phyloP scores from a whole-genome alignment of 2,888 invertebrate genomes.

The Polydrusus pterygomalis region DNA sequence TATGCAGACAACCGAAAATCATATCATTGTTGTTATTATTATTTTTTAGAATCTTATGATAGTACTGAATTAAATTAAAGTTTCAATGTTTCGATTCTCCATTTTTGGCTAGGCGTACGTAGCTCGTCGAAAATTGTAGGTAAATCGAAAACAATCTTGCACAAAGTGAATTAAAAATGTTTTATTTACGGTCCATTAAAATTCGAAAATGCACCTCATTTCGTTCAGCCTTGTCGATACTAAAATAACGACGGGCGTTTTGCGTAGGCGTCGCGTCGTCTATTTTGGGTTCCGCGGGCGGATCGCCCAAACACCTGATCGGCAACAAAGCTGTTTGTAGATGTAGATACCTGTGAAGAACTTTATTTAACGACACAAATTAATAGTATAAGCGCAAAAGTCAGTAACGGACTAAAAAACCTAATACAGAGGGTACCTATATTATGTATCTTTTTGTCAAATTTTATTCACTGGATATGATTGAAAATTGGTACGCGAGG shows the following conservation, averaged over 20 bases:
- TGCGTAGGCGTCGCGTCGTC: conserved; percentile 63
- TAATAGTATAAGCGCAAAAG: conserved; percentile 18
- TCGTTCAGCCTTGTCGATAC: conserved; percentile 66
- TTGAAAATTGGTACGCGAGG: too few species aligned
- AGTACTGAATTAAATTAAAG: too few species aligned
- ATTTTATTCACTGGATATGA: too few species aligned
- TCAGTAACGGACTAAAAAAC: too few species aligned
- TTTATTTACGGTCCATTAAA: conserved; percentile 40
- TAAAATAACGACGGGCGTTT: conserved; percentile 66
- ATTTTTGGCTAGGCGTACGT: background rate
- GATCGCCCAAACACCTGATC: conserved; percentile 67
- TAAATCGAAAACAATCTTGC: conserved; percentile 23
- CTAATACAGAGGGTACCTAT: too few species aligned
- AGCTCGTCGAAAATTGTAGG: background rate
- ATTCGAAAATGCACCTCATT: conserved; percentile 52
- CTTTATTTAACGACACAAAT: background rate
- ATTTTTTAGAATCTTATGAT: too few species aligned
- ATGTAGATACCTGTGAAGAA: conserved; percentile 59
- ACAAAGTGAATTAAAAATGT: conserved; percentile 33
- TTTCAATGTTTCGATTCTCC: background rate
- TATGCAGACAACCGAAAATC: too few species aligned
- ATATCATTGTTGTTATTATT: too few species aligned
- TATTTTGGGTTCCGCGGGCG: conserved; percentile 59
- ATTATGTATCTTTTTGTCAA: too few species aligned
- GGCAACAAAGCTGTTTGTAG: conserved; percentile 56